Evolutionary conservation across 2,797 vertebrate genomes (phyloP).

Genomic region (Heterohyrax brucei): DNA sequence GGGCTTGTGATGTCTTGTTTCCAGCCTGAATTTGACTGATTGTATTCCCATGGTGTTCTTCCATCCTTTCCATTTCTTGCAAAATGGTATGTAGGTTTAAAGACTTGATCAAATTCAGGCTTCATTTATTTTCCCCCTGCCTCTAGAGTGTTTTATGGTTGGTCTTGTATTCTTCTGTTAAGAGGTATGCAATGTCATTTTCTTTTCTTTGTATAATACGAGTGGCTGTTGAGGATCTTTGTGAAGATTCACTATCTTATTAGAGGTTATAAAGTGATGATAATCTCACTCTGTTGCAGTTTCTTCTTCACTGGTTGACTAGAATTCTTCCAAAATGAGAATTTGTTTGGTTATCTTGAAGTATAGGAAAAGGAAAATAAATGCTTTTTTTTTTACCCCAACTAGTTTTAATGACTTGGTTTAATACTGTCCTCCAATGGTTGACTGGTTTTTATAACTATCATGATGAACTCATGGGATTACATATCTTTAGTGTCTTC

Average conservation of each 20-base stretch:
- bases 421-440: not conserved
- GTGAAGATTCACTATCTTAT: too few species aligned
- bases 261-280: too few species aligned
- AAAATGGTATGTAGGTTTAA: not conserved
- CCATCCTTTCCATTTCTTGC: not conserved
- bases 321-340: constrained; percentile 9
- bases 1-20: constrained; percentile 1
- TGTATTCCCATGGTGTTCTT: not conserved
- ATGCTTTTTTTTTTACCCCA: not conserved
- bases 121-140: too few species aligned
- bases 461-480: not conserved
- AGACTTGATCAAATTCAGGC: not conserved
- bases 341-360: not conserved
- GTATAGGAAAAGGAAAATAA: not conserved
- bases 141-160: not conserved
- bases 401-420: not conserved
- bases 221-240: too few species aligned
- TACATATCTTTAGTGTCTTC: not conserved
- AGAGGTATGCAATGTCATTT: not conserved
- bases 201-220: not conserved
- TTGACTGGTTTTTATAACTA: not conserved
- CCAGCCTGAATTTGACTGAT: not conserved
- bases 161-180: not conserved
- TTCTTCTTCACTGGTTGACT: not conserved
- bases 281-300: not conserved